These are phyloP conservation scores for Callimico goeldii DNA, from an alignment of 2,797 vertebrate genomes.

Conservation along the genomic window DNA sequence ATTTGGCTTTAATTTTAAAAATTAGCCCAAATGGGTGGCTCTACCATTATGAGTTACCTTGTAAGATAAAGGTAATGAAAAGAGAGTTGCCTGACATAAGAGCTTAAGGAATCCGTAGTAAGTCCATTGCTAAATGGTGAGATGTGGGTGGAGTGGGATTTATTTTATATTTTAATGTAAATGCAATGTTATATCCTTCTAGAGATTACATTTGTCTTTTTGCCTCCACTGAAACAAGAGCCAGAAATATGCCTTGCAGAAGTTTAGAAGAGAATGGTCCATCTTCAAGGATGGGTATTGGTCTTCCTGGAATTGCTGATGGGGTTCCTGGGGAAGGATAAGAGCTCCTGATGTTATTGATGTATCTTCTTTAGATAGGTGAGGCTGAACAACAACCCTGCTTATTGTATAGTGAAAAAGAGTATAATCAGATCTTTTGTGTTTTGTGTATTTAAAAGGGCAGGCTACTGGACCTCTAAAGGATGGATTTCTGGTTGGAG, in stretches of 20 bases:
- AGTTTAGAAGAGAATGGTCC: not conserved
- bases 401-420: not conserved
- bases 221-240: not conserved
- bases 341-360: too few species aligned
- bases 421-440: not conserved
- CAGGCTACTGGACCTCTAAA: not conserved
- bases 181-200: not conserved
- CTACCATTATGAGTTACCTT: not conserved
- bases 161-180: not conserved
- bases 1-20: slow-evolving; percentile 26
- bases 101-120: not conserved
- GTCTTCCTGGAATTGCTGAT: not conserved
- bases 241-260: not conserved
- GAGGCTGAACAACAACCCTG: not conserved
- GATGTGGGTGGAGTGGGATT: not conserved
- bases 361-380: not conserved
- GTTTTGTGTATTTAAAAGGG: not conserved
- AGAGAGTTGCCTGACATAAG: not conserved
- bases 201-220: not conserved
- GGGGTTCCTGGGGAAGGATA: not conserved
- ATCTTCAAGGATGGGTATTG: not conserved
- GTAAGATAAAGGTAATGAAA: not conserved
- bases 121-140: not conserved
- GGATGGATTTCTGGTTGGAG: too few species aligned
- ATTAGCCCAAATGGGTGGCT: not conserved